phyloP scores from a whole-genome alignment of 1,140 invertebrate genomes.

The Drosophila yakuba region DNA sequence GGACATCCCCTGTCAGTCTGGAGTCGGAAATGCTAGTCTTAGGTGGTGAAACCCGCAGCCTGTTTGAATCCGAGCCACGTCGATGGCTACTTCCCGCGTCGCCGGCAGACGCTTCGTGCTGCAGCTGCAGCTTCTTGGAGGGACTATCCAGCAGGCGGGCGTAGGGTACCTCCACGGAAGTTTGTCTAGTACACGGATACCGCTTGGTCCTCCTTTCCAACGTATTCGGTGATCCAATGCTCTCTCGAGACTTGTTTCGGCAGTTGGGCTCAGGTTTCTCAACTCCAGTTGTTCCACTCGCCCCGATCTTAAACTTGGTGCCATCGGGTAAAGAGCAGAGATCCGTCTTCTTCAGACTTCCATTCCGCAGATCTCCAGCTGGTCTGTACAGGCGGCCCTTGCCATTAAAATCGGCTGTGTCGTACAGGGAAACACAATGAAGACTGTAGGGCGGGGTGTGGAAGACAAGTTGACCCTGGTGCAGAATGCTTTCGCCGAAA shows the following conservation, averaged over 20 bases:
- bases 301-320: constrained; percentile 73
- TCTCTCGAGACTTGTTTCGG: constrained; percentile 72
- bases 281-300: constrained; percentile 41
- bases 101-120: constrained; percentile 81
- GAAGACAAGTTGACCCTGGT: constrained; percentile 94
- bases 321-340: constrained; percentile 56
- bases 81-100: constrained; percentile 46
- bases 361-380: constrained; percentile 66
- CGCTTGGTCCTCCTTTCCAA: constrained; percentile 76
- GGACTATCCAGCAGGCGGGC: constrained; percentile 90
- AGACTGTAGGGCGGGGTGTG: constrained; percentile 94
- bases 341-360: constrained; percentile 79
- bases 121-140: constrained; percentile 72
- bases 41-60: constrained; percentile 83
- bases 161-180: constrained; percentile 90
- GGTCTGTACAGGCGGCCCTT: constrained; percentile 79
- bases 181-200: constrained; percentile 76
- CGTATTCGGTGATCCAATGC: constrained; percentile 79
- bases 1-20: constrained; percentile 89
- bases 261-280: constrained; percentile 72
- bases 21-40: constrained; percentile 92
- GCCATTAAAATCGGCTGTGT: constrained; percentile 85
- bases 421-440: constrained; percentile 91
- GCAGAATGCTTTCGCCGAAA: constrained; percentile 97
- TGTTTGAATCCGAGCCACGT: constrained; percentile 90